These are phyloP conservation scores for Erithacus rubecula DNA, from an alignment of 2,797 vertebrate genomes.

Conservation along the genomic window DNA sequence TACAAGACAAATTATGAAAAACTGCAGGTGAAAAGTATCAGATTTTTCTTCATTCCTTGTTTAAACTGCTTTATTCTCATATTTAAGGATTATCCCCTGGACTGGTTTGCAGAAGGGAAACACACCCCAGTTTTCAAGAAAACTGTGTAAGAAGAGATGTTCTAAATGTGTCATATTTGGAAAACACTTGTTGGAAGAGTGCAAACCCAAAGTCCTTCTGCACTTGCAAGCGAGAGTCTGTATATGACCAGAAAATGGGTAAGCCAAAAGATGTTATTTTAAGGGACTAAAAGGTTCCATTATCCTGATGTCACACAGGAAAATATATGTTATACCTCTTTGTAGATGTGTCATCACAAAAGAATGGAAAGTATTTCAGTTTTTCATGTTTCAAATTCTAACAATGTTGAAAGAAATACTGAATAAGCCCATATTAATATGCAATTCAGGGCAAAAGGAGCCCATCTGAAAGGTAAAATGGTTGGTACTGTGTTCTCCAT, in stretches of 20 bases:
- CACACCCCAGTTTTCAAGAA: not conserved
- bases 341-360: not conserved
- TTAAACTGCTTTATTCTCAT: not conserved
- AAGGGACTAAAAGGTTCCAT: not conserved
- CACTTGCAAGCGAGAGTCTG: not conserved
- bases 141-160: not conserved
- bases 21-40: not conserved
- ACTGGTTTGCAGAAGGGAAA: not conserved
- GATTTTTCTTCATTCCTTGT: not conserved
- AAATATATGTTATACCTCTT: not conserved
- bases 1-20: not conserved
- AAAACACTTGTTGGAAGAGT: not conserved
- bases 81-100: not conserved
- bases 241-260: not conserved
- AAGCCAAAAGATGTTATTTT: not conserved
- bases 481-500: not conserved
- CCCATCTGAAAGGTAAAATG: not conserved
- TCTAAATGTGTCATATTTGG: not conserved
- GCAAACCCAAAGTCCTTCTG: not conserved
- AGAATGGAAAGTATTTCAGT: not conserved
- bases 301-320: not conserved
- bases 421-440: not conserved
- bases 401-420: not conserved
- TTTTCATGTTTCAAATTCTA: not conserved
- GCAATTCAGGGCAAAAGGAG: not conserved